A percentile compares a stretch with the other conserved stretches of the same genome.
Conservation (phyloP, 2,797 vertebrate species). For the Chaenodraco wilsoni region DNA sequence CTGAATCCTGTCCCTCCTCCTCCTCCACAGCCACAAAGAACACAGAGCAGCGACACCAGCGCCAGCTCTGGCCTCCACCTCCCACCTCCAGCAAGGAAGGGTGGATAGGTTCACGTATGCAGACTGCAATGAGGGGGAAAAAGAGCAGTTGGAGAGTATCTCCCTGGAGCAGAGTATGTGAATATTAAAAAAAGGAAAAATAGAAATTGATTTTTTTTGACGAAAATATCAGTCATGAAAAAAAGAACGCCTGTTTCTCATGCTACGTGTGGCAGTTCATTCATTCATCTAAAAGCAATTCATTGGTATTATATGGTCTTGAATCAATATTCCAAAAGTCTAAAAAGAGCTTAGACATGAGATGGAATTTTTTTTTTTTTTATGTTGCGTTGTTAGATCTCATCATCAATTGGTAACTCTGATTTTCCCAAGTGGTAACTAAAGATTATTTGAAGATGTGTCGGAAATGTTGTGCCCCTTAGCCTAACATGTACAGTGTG, state of each 20-base stretch:
- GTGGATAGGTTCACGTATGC: conserved; percentile 71
- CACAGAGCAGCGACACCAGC: conserved; percentile 68
- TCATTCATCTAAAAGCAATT: too few species aligned
- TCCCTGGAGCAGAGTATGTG: not conserved
- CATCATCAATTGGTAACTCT: too few species aligned
- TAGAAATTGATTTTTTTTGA: not conserved
- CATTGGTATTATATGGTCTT: too few species aligned
- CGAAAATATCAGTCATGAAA: not conserved
- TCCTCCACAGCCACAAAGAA: conserved; percentile 66
- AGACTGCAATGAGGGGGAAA: not conserved
- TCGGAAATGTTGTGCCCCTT: too few species aligned
- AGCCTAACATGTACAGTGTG: too few species aligned
- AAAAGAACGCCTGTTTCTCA: not conserved
- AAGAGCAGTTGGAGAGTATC: conserved; percentile 6
- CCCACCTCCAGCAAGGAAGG: conserved; percentile 65
- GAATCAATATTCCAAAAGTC: too few species aligned
- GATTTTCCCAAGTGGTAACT: too few species aligned
- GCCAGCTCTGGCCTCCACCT: conserved; percentile 64
- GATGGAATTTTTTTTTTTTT: too few species aligned
- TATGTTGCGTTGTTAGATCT: too few species aligned
- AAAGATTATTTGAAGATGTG: too few species aligned
- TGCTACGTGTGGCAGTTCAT: too few species aligned
- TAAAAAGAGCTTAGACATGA: too few species aligned
- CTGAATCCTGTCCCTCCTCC: conserved; percentile 60
- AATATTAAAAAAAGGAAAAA: not conserved